Evolutionary conservation across 2,113 vertebrate genomes (phyloP).

Genomic region (Oryzias javanicus): DNA sequence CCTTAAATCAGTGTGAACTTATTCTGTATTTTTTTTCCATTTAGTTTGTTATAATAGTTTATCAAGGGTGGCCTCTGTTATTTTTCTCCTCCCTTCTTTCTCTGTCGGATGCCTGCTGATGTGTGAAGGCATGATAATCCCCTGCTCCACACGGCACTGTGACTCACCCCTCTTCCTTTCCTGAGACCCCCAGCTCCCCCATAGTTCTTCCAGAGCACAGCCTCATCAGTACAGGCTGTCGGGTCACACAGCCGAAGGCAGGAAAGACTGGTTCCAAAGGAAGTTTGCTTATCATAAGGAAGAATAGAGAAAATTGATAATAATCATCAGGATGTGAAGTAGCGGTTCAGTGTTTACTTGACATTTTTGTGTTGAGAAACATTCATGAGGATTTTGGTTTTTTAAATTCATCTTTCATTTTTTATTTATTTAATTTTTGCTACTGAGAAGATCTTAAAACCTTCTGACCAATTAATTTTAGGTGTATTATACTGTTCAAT

Average conservation of each 20-base stretch:
- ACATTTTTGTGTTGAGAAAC: no score
- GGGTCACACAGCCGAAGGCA: constrained; percentile 22
- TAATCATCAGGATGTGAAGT: no score
- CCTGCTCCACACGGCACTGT: constrained; percentile 27
- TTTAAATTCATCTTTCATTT: no score
- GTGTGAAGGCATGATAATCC: constrained; percentile 69
- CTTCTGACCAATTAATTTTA: constrained; percentile 20
- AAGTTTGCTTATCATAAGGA: constrained; percentile 5
- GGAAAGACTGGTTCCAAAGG: constrained; percentile 11
- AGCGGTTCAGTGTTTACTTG: no score
- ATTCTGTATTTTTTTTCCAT: constrained; percentile 6
- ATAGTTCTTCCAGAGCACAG: constrained; percentile 40
- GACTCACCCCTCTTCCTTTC: constrained; percentile 38
- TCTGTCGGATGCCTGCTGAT: constrained; percentile 30
- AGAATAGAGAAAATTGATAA: background rate
- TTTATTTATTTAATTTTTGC: no score
- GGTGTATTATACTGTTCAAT: no score
- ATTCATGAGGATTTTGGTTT: no score
- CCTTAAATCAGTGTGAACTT: no score
- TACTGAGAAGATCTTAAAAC: constrained; percentile 2
- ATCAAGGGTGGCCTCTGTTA: constrained; percentile 16
- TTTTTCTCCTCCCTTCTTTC: constrained; percentile 33
- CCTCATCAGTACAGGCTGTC: constrained; percentile 23
- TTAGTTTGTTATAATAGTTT: constrained; percentile 25
- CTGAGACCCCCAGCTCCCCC: constrained; percentile 23